Evolutionary conservation across 1,140 invertebrate species (phyloP).

Genomic region (Grapholita molesta): DNA sequence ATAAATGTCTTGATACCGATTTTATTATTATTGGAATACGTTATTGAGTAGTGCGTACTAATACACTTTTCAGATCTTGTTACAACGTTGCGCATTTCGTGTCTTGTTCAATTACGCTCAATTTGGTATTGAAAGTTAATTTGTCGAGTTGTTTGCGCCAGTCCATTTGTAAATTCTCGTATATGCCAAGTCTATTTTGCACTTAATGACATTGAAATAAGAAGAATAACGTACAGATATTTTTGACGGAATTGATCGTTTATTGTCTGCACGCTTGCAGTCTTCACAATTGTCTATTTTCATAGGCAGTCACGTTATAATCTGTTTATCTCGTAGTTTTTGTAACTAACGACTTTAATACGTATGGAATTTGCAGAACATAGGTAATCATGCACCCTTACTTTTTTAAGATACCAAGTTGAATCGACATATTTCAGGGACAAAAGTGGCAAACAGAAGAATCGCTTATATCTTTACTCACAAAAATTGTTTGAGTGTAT

Average conservation of each 20-base stretch:
- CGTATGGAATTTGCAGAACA: background rate
- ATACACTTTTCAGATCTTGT: background rate
- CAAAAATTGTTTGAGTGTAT: too few relatives aligned
- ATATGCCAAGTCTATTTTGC: background rate
- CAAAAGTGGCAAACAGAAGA: too few relatives aligned
- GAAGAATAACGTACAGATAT: background rate
- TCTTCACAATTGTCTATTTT: background rate
- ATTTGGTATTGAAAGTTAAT: slow-evolving; percentile 16
- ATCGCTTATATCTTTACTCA: too few relatives aligned
- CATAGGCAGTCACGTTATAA: slow-evolving; percentile 1
- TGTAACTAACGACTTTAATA: background rate
- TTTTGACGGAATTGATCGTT: background rate
- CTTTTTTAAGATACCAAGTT: too few relatives aligned
- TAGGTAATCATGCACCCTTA: too few relatives aligned
- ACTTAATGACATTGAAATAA: background rate
- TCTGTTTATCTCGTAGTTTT: background rate
- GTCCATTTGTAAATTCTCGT: background rate
- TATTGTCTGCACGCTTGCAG: background rate
- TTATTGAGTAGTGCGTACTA: background rate
- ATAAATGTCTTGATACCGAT: too few relatives aligned
- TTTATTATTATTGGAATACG: background rate
- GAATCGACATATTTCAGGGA: too few relatives aligned
- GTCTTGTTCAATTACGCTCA: background rate
- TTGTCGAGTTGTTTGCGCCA: background rate
- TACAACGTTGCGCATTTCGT: background rate